Evolutionary conservation across 2,797 vertebrate genomes (phyloP).

Genomic region (Amphiprion clarkii): DNA sequence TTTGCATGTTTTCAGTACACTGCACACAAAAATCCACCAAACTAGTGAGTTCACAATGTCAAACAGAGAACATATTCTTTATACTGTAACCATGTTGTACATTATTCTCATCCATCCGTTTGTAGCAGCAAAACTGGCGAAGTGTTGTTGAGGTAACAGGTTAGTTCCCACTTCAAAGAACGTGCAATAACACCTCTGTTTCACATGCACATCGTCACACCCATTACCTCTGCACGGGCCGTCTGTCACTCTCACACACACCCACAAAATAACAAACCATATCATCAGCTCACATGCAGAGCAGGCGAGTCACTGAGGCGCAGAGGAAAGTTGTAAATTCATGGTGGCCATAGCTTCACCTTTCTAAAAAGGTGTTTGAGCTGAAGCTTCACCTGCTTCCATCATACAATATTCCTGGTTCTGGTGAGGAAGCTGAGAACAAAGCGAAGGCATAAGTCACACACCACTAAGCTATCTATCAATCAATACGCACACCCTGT

Average conservation of each 20-base stretch:
- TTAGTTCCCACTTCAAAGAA: constrained; percentile 43
- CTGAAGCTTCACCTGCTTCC: constrained; percentile 32
- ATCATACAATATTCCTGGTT: constrained; percentile 18
- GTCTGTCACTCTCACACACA: constrained; percentile 27
- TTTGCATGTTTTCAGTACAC: constrained; percentile 45
- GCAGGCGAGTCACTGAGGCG: constrained; percentile 17
- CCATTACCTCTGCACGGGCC: constrained; percentile 12
- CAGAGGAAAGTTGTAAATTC: constrained; percentile 1
- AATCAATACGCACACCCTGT: constrained; percentile 49
- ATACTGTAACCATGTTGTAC: background rate
- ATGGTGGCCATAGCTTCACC: background rate
- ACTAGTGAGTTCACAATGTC: background rate
- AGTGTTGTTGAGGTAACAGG: constrained; percentile 37
- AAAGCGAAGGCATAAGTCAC: constrained; percentile 48
- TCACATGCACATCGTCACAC: constrained; percentile 40
- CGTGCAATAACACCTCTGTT: constrained; percentile 45
- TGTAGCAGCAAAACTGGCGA: background rate
- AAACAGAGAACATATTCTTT: constrained; percentile 1
- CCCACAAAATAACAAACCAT: constrained; percentile 9
- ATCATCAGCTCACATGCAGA: constrained; percentile 26
- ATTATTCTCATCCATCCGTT: constrained; percentile 2
- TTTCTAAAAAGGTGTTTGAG: constrained; percentile 1
- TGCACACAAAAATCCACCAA: background rate
- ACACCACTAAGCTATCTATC: constrained; percentile 60
- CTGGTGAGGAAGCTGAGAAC: constrained; percentile 34